Conservation (phyloP, 2,797 vertebrate genomes). For the Crax fasciolata region DNA sequence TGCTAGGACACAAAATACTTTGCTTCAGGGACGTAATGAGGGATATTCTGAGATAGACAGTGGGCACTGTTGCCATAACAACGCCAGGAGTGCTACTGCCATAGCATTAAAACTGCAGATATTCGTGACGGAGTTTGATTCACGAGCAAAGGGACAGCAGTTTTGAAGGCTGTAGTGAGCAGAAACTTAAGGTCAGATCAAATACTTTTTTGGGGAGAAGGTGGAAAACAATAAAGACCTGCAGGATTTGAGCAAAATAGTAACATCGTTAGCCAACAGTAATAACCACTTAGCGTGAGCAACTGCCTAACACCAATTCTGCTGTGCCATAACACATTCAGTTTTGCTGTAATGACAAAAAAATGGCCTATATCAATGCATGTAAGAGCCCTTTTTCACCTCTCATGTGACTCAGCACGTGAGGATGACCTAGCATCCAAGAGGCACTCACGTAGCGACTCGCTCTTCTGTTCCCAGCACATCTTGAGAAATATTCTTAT, state of each 20-base stretch:
- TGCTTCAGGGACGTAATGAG: background rate
- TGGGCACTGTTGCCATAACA: slow-evolving; percentile 34
- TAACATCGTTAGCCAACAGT: background rate
- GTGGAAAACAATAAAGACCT: background rate
- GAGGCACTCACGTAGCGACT: background rate
- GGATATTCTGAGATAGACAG: background rate
- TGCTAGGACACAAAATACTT: background rate
- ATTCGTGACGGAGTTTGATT: background rate
- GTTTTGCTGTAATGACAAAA: background rate
- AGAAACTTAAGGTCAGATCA: background rate
- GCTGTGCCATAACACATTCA: background rate
- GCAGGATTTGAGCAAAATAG: background rate
- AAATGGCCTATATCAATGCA: rapidly evolving
- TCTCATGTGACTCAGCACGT: rapidly evolving
- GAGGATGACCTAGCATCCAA: background rate
- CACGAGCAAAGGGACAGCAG: background rate
- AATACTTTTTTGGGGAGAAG: background rate
- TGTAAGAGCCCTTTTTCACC: background rate
- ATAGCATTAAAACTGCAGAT: slow-evolving; percentile 1
- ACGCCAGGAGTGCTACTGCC: background rate
- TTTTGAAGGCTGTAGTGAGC: background rate
- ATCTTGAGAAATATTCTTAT: background rate
- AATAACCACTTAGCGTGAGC: background rate
- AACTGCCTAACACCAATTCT: background rate
- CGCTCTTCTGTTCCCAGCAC: background rate